Base-by-base conservation (phyloP, 1,140 invertebrate species). In the Ceratoteleas bidentatus region DNA sequence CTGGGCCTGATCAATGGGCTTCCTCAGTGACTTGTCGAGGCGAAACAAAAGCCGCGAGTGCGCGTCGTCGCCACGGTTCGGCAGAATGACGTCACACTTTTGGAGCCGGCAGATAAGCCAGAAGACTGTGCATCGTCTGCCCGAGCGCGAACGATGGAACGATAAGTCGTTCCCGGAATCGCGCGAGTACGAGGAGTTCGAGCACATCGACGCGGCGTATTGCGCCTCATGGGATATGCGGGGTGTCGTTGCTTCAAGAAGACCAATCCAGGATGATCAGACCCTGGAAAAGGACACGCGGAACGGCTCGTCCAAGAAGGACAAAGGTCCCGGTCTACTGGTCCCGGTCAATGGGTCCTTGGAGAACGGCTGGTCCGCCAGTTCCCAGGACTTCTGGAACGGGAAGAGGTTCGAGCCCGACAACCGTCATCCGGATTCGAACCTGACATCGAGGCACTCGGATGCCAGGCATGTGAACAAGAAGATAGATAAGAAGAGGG, bases 51-150 rank as follows among this genome's bases (percentile, higher is more conserved):
- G 54, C 65, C 58, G 43, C 33, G 50, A 58, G 50, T 62, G 62
- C 49, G 49, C 24, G 8, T 62, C 50, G 14, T 54, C 66, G 64
- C 76, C 82, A 38, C 78, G 74, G 54, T 72, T 83, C 13, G 70
- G 56, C 9, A 86, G 81, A 65, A 89, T 87, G 89, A 87, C 87
- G 54, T 87, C 90, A 36, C 86, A 87, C 14, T 82, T 88, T 8
- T 86, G 88, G 40, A 86, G 84, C 16, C 53, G 73, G 16, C 76
- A 79, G 49, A 77, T 72, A 47, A 77, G 61, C 38, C 79, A 76
- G 61, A 76, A 49, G 43, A 70, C 66, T 47, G 64, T 58, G 34
- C 64, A 81, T 40, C 64, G 61, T 72, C 38, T 77, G 16, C 58
- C 76, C 9, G 64, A 58, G 15, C 45, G 50, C 13, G 38, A 40